A percentile compares a stretch with the other conserved stretches of the same genome.
Conservation (phyloP, 1,140 invertebrate species). For the Tetranychus urticae region DNA sequence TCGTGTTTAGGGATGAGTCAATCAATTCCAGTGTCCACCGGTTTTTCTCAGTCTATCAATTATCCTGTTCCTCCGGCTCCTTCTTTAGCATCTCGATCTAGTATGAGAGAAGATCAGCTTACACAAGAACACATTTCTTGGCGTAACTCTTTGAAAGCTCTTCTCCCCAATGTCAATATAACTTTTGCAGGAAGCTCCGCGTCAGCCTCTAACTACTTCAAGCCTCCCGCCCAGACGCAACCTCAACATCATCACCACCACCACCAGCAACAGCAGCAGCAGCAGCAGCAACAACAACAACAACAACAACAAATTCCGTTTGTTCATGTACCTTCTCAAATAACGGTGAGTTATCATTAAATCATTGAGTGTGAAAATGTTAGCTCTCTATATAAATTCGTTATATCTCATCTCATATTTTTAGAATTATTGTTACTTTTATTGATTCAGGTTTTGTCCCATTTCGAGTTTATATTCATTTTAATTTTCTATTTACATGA, state of each 20-base stretch:
- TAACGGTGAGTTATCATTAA: background rate
- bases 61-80: background rate
- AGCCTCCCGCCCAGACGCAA: background rate
- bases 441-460: no score
- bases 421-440: no score
- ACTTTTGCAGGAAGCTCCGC: conserved; percentile 1
- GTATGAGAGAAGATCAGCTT: background rate
- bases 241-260: background rate
- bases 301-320: background rate
- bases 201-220: background rate
- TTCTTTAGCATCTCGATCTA: background rate
- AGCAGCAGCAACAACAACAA: background rate
- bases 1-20: background rate
- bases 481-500: no score
- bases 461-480: no score
- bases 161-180: conserved; percentile 10
- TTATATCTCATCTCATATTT: no score
- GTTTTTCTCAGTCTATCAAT: background rate
- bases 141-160: conserved; percentile 6
- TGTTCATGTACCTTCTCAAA: background rate
- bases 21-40: background rate
- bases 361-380: no score
- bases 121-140: background rate
- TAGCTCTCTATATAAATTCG: no score
- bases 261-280: background rate